These are phyloP conservation scores for Phalacrocorax carbo DNA, from an alignment of 2,113 vertebrate species.

Conservation along the genomic window DNA sequence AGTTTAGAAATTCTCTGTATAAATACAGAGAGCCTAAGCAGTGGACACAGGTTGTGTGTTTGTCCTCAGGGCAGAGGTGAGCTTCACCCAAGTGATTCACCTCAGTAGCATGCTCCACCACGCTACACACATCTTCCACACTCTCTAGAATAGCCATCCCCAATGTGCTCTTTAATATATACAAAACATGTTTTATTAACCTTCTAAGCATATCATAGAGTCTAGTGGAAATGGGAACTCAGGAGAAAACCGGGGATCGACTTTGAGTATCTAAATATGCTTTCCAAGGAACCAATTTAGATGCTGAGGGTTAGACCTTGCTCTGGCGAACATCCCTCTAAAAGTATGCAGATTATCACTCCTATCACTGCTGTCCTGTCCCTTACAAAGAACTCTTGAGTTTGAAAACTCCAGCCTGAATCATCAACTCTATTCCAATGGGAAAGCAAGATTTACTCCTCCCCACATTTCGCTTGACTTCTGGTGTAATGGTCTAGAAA, in stretches of 20 bases:
- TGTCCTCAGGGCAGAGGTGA: not conserved
- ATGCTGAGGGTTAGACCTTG: not conserved
- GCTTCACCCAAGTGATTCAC: not conserved
- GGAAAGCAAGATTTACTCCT: not conserved
- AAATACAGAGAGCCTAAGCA: not conserved
- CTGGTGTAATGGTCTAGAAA: not conserved
- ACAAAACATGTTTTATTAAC: not conserved
- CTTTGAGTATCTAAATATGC: not conserved
- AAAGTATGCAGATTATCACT: not conserved
- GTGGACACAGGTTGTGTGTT: not conserved
- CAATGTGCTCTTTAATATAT: accelerated
- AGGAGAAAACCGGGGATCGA: not conserved
- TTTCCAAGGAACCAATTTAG: not conserved
- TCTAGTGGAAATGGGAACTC: not conserved
- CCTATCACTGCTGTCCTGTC: not conserved
- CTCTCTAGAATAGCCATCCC: not conserved
- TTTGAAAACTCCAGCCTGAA: not conserved
- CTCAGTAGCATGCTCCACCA: accelerated
- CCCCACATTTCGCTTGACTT: not conserved
- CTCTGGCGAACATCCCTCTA: not conserved
- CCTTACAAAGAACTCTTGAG: not conserved
- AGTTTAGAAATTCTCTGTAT: not conserved
- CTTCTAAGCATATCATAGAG: not conserved
- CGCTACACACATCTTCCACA: not conserved
- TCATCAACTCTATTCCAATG: not conserved